These are phyloP conservation scores for Platycnemis pennipes DNA, from an alignment of 2,888 invertebrate genomes.

Conservation along the genomic window DNA sequence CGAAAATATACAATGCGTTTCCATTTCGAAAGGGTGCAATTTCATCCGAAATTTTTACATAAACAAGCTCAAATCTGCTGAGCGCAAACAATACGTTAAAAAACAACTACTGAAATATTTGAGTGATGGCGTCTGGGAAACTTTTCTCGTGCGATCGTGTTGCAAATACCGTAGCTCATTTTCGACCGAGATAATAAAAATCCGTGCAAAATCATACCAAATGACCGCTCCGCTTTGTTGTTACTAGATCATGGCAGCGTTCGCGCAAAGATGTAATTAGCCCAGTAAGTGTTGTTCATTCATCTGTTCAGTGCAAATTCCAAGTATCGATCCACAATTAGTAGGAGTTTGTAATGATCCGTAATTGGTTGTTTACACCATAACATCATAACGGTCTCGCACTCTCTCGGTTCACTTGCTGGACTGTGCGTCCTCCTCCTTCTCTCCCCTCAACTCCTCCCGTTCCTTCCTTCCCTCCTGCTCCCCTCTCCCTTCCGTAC, in stretches of 20 bases:
- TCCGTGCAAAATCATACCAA: neutral
- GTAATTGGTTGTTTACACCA: slow-evolving; percentile 18
- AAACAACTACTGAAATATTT: neutral
- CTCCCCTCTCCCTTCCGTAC: neutral
- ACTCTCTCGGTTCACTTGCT: neutral
- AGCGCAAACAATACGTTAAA: too few species aligned
- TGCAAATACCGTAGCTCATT: neutral
- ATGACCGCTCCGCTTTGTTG: neutral
- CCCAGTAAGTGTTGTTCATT: neutral
- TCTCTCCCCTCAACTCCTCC: neutral
- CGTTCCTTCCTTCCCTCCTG: neutral
- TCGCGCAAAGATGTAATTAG: neutral
- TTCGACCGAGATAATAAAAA: neutral
- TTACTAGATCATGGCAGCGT: neutral
- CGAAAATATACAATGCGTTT: neutral
- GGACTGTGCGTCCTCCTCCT: neutral
- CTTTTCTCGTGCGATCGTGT: neutral
- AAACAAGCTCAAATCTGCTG: neutral
- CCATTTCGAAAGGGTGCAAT: neutral
- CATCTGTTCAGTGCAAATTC: neutral
- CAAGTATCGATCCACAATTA: slow-evolving; percentile 20
- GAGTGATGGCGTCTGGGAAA: neutral
- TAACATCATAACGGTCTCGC: neutral
- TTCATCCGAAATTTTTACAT: neutral
- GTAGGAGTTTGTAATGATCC: slow-evolving; percentile 5